Evolutionary conservation across 2,113 vertebrate genomes (phyloP).

Genomic region (Odocoileus virginianus): DNA sequence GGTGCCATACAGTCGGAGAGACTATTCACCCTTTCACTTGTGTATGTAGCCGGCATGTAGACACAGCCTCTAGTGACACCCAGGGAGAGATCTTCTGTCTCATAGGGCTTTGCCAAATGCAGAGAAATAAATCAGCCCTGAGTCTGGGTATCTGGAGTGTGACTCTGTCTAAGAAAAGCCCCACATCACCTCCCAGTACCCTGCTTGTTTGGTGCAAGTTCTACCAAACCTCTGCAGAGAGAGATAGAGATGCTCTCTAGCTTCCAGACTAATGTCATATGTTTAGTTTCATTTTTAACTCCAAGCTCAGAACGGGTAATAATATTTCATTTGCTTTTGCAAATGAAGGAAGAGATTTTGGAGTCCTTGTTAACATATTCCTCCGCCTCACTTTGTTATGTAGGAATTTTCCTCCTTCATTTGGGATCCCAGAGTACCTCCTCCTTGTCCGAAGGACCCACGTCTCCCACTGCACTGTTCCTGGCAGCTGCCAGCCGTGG

Average conservation of each 20-base stretch:
- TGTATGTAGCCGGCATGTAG: not conserved
- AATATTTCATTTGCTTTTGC: not conserved
- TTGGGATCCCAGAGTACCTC: not conserved
- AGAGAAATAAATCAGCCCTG: not conserved
- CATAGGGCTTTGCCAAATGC: not conserved
- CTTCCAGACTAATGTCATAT: not conserved
- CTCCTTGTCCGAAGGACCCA: not conserved
- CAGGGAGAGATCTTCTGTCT: not conserved
- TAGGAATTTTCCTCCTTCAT: not conserved
- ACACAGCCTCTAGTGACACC: too few relatives aligned
- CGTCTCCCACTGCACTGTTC: too few relatives aligned
- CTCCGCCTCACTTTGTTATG: not conserved
- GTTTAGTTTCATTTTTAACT: not conserved
- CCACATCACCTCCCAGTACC: not conserved
- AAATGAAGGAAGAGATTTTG: not conserved
- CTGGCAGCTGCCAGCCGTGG: not conserved
- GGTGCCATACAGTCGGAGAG: not conserved
- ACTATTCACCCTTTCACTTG: not conserved
- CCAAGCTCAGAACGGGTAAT: not conserved
- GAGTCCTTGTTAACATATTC: not conserved
- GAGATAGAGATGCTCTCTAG: not conserved
- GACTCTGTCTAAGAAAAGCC: not conserved
- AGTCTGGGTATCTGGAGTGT: not conserved
- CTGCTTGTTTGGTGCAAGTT: not conserved
- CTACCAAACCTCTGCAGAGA: not conserved